Base-by-base conservation (phyloP, 2,888 invertebrate species). In the Lasioglossum morio region DNA sequence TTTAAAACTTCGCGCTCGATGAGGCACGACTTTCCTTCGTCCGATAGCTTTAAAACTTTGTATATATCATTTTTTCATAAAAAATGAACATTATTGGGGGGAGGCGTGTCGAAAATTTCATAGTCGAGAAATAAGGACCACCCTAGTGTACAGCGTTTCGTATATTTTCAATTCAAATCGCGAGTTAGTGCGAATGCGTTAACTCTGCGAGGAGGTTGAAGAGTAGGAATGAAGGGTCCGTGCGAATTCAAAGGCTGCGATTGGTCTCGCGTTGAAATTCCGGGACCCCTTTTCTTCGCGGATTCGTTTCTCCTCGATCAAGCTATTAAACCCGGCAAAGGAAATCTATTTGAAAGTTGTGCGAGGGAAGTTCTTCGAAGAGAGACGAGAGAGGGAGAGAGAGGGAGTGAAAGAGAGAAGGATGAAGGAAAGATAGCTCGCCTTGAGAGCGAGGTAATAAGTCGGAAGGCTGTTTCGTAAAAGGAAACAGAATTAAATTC, bases 401-500 rank as follows among this genome's bases (percentile, higher is more conserved):
- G 48, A 19, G 19, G 27, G 16, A 27, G 5, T 23, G 57, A 46
- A 46, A 57, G 43, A 60, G 69, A 19, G 8, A 23, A 16, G 40
- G 46, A 23, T 4, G 57, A 23, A 30, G 48, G 73, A n/a, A 34
- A 57, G 53, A 84, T 16, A 40, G 84, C 70, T 79, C 37, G 84
- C 85, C 84, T 85, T 85, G 84, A 79, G 84, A 85, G 63, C 53
- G 70, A 76, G 79, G 84, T 78, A 85, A 85, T 76, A 85, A 85
- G 84, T 27, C 79, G 84, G 75, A 76, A 76, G 85, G 78, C 66
- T 84, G 53, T 84, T 76, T 85, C 85, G 85, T 76, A 79, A 84
- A 85, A 84, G 85, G 85, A 84, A 85, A 84, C 72, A 79, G 75
- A 85, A 85, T 85, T 84, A 85, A 85, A 85, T 85, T 85, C 85